Evolutionary conservation across 2,888 invertebrate genomes (phyloP).

Genomic region (Achlya flavicornis): DNA sequence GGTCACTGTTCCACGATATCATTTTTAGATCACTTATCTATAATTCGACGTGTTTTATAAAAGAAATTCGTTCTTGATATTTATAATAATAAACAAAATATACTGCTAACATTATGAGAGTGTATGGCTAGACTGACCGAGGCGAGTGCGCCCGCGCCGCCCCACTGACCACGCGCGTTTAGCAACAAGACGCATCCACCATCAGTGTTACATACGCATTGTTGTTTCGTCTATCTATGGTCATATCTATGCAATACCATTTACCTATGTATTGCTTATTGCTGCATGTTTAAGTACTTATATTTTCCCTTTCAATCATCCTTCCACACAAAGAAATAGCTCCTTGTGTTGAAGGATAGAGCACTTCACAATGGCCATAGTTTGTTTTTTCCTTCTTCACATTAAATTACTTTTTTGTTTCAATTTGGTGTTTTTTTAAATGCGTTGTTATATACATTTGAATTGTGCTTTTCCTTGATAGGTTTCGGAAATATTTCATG

Average conservation of each 20-base stretch:
- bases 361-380: not conserved
- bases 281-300: slow-evolving; percentile 31
- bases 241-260: slow-evolving; percentile 64
- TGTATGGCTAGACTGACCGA: slow-evolving; percentile 59
- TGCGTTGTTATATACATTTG: no score
- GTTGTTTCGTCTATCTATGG: slow-evolving; percentile 67
- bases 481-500: no score
- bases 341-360: no score
- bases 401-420: no score
- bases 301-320: slow-evolving; percentile 40
- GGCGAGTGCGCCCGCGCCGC: slow-evolving; percentile 53
- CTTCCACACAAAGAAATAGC: slow-evolving; percentile 20
- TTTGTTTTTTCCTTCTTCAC: no score
- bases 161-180: slow-evolving; percentile 66
- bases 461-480: no score
- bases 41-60: not conserved
- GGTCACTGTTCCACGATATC: not conserved
- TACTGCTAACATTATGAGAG: slow-evolving; percentile 47
- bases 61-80: not conserved
- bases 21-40: not conserved
- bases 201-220: slow-evolving; percentile 73
- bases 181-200: slow-evolving; percentile 58
- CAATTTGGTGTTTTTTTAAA: no score
- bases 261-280: slow-evolving; percentile 32
- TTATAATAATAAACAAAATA: slow-evolving; percentile 27